Evolutionary conservation across 1,140 invertebrate genomes (phyloP), one percentile per base, ranked within the genome.

Genomic region (Teleogryllus occipitalis): DNA sequence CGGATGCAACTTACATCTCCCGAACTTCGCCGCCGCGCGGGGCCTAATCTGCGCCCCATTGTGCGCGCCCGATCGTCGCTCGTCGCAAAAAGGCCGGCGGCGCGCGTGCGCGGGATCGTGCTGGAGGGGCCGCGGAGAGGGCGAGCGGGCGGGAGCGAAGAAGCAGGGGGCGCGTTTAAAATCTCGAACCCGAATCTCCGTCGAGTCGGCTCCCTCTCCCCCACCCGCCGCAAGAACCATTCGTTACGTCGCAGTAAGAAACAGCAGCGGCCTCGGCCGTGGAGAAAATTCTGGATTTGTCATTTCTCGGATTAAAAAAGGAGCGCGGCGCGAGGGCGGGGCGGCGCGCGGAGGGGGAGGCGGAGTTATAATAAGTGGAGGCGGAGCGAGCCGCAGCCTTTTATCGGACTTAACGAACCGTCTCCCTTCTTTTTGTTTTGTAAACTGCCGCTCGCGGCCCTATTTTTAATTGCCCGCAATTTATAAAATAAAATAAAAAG

Each of bases 401-500:
- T 65, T 65, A 65, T 65, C 54, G 54, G 54, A 65, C 54, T 65
- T 65, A 65, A 65, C 54, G 54, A 65, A 65, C 10, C 54, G 54
- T 65, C 54, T 65, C 54, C 54, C 54, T 65, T 65, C 54, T 65
- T 65, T 65, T 65, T 65, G 54, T 65, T 65, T 65, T 65, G 54
- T 65, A 65, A 65, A 65, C 54, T 65, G 54, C 54, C 54, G 54
- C 54, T 65, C 54, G 54, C 54, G 54, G 54, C 54, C 54, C 54
- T 65, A 65, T 65, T 65, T 65, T 65, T 65, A 65, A 65, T 65
- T 65, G 54, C 54, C 54, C 54, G 54, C 54, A 65, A 65, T 65
- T 65, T 65, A 65, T 65, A 65, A 65, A 65, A 65, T 65, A 65
- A 65, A 65, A 65, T 65, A 65, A 65, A 65, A 65, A 65, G 54